Evolutionary conservation across 1,140 invertebrate genomes (phyloP), one percentile per base, ranked within the genome.

Genomic region (Drosophila watanabei): DNA sequence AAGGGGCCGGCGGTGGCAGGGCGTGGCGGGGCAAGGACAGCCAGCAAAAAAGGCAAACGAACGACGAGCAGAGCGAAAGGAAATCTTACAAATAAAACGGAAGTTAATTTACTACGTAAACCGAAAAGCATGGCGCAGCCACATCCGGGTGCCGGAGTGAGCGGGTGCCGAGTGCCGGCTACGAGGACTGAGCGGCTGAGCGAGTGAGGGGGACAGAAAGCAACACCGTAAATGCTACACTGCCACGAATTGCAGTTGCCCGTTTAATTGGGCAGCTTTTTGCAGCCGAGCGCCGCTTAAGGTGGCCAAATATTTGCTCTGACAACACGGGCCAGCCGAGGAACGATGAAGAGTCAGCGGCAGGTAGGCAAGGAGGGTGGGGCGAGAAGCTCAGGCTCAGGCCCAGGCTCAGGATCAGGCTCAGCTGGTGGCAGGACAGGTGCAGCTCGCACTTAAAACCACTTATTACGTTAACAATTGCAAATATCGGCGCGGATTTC

Each of bases 101-200:
- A 92, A 92, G 90, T 92, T 92, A 92, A 92, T 92, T 92, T 92
- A 92, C 89, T 92, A 90, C 90, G 86, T 92, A 92, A 92, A 89
- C 90, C 90, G 86, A 86, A 90, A 82, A 87, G 82, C 80, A 90
- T 86, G 86, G 86, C 86, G 87, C 86, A 91, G 75, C 91, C 85
- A 92, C 89, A 92, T 89, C 82, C 89, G 89, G 68, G 59, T 51
- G 48, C 41, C 30, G 46, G 72, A 57, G 52, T 11, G 54, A 41
- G 48, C 9, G 32, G 33, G 58, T 6, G 13, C 49, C 28, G 49
- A 28, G 8, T 20, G 13, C 52, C 33, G 13, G 33, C 33, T 24
- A 24, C 24, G 41, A 32, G 46, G 73, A 51, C 41, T 4, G 13
- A 30, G 24, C 5, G 14, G 24, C 13, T 1, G 35, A 7, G 41